These are phyloP conservation scores for Podilymbus podiceps DNA, from an alignment of 2,113 vertebrate genomes.

Conservation along the genomic window DNA sequence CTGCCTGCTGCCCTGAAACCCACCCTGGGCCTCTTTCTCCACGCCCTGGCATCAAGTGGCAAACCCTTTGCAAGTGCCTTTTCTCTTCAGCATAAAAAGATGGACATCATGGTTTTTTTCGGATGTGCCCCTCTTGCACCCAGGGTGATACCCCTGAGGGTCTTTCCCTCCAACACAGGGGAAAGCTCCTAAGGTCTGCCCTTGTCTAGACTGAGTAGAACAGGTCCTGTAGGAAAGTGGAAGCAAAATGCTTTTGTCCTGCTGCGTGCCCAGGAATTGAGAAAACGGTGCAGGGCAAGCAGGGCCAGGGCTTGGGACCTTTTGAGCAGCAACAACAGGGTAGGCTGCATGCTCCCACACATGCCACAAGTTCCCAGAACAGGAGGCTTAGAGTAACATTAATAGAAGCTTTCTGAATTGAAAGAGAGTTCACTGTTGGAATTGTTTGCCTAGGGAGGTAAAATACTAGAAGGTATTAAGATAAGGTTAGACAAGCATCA, in stretches of 20 bases:
- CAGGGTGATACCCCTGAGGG: background rate
- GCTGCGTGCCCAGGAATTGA: background rate
- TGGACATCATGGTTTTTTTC: accelerated
- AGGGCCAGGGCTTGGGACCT: background rate
- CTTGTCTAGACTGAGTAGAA: background rate
- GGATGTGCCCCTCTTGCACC: background rate
- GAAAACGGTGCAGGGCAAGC: background rate
- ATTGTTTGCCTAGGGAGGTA: background rate
- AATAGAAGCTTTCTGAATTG: background rate
- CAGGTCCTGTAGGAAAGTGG: background rate
- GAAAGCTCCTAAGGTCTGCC: background rate
- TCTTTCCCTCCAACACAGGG: background rate
- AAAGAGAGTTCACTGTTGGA: background rate
- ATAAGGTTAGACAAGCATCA: background rate
- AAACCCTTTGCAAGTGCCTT: background rate
- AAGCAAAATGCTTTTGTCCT: background rate
- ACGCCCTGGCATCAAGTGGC: background rate
- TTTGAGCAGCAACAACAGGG: background rate
- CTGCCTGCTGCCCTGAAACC: background rate
- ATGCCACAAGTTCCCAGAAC: background rate
- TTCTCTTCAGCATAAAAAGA: background rate
- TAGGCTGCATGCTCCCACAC: background rate
- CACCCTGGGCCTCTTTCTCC: background rate
- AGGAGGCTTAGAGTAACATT: background rate
- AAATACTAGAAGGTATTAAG: background rate